Base-by-base conservation (phyloP, 2,888 invertebrate genomes). In the Poecilobothrus nobilitatus region DNA sequence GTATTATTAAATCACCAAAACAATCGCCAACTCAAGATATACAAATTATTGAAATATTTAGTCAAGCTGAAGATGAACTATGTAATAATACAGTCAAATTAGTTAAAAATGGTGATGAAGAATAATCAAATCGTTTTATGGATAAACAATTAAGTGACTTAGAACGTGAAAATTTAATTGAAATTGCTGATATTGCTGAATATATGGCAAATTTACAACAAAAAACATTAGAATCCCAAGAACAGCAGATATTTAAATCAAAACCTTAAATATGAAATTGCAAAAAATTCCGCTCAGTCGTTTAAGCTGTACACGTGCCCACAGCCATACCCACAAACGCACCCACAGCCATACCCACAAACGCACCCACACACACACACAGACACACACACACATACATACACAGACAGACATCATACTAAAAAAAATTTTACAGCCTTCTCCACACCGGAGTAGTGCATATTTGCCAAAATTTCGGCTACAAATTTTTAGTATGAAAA, bases 161-260 rank as follows among this genome's bases (percentile, higher is more conserved):
- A 66, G 79, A 81, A 73, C 80, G 78, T 71, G 81, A 82, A 74
- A 76, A 79, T 72, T 77, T 78, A 20, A 80, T 78, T 9, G 78
- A 76, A 27, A 81, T 80, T 15, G 81, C 78, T 71, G 81, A 82
- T 73, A 82, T 82, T 68, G 82, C 77, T 53, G 77, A 79, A 67
- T 82, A 82, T 66, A 82, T 82, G 82, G 82, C 80, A 62, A 81
- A 81, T 70, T 74, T 82, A 15, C 79, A 80, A 20, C 81, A 82
- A 70, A 80, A 81, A 70, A 75, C 81, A 20, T 75, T 81, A 12
- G 81, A 82, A 72, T 76, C 78, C 0, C 75, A 77, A 44, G 79
- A 80, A 33, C 65, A 72, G 1, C 73, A 74, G 34, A 5, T n/a
- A 53, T 53, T 53, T 53, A 53, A 53, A 53, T n/a, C n/a, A n/a